phyloP scores from a whole-genome alignment of 2,888 invertebrate species.

The Selenia dentaria region DNA sequence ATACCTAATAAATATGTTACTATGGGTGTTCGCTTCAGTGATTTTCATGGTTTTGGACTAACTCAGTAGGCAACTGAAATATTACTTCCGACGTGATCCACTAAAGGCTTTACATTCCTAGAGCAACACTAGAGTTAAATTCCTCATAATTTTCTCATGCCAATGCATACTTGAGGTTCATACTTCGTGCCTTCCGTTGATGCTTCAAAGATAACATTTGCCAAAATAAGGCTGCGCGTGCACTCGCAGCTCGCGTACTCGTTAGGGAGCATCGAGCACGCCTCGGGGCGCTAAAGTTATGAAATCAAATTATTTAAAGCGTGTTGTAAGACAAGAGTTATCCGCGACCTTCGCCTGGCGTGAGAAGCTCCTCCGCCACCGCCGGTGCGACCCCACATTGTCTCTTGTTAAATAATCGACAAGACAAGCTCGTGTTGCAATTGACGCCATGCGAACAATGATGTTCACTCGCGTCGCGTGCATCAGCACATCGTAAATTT shows the following conservation, averaged over 20 bases:
- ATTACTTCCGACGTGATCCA: slow-evolving; percentile 11
- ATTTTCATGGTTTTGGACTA: too few relatives aligned
- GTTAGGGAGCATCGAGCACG: slow-evolving; percentile 46
- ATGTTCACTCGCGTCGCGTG: slow-evolving; percentile 63
- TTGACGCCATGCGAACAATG: slow-evolving; percentile 51
- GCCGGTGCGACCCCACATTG: slow-evolving; percentile 73
- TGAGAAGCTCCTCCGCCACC: slow-evolving; percentile 61
- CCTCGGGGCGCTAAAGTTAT: slow-evolving; percentile 66
- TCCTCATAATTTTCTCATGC: background rate
- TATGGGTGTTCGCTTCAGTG: too few relatives aligned
- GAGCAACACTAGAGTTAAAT: too few relatives aligned
- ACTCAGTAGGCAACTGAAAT: background rate
- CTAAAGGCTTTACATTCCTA: background rate
- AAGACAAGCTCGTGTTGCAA: slow-evolving; percentile 69
- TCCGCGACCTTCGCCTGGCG: slow-evolving; percentile 79
- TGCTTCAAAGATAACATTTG: slow-evolving; percentile 15
- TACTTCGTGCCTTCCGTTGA: background rate
- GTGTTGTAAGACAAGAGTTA: slow-evolving; percentile 76
- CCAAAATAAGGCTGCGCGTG: slow-evolving; percentile 31
- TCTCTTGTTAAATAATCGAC: slow-evolving; percentile 80
- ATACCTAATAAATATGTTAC: too few relatives aligned
- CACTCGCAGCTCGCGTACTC: slow-evolving; percentile 23
- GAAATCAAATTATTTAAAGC: slow-evolving; percentile 80
- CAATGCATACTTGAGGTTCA: too few relatives aligned
- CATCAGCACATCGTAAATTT: slow-evolving; percentile 49